These are phyloP conservation scores for Equus przewalskii DNA, from an alignment of 2,113 vertebrate species.

Conservation along the genomic window DNA sequence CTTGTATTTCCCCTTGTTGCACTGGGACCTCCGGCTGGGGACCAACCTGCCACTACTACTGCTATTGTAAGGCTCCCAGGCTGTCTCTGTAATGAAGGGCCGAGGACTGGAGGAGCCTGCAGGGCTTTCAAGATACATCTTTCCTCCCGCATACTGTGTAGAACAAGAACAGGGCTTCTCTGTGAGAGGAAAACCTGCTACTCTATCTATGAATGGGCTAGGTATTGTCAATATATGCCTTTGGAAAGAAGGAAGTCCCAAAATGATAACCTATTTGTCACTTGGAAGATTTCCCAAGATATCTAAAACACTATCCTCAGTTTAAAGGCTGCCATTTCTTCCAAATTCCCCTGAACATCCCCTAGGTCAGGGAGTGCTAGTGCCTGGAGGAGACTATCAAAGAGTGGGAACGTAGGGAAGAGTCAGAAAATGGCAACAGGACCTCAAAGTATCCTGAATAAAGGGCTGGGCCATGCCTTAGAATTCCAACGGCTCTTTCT, in stretches of 20 bases:
- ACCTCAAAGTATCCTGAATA: background rate
- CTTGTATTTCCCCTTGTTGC: background rate
- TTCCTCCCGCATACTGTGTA: background rate
- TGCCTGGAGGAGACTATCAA: background rate
- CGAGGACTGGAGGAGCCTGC: background rate
- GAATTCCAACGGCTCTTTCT: background rate
- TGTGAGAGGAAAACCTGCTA: background rate
- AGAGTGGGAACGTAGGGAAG: background rate
- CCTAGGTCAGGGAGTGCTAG: background rate
- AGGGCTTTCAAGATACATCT: background rate
- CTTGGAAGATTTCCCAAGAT: background rate
- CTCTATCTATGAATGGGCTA: background rate
- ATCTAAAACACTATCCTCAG: background rate
- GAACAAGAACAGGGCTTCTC: background rate
- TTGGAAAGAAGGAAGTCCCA: background rate
- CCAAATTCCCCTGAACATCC: background rate
- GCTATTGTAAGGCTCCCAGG: background rate
- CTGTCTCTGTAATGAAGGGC: background rate
- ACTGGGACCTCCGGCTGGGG: background rate
- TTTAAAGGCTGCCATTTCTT: background rate
- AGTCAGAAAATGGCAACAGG: background rate
- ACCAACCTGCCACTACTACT: background rate
- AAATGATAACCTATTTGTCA: background rate
- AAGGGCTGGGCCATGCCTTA: background rate
- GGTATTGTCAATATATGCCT: background rate